Base-by-base conservation (phyloP, 2,113 vertebrate genomes). In the Excalfactoria chinensis region DNA sequence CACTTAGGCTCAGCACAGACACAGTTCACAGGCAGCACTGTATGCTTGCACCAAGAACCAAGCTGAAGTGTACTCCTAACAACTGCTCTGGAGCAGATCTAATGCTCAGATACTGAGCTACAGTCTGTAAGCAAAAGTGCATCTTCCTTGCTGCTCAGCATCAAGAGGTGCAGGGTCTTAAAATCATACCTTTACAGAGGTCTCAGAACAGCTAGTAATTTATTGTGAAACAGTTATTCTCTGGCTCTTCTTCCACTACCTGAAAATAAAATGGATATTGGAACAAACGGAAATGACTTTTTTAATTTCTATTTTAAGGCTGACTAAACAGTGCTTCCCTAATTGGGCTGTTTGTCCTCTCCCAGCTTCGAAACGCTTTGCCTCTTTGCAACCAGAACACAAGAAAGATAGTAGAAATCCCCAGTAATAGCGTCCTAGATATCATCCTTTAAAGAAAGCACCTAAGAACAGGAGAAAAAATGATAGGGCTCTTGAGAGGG, bases 161-260 rank as follows among this genome's bases (percentile, higher is more conserved):
- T 7, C 0, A 1, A 32, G 21, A 64, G 7, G 13, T 37, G 18
- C 34, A 30, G 44, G 77, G 8, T 2, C 30, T 13, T 32, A 10
- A 60, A 60, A 49, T n/a, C 73, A 13, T 40, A 51, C 59, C 62
- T 89, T 58, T 22, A 35, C 10, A 8, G 78, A 60, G 69, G 59
- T 34, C 26, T 20, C 79, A 70, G 41, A 18, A 21, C n/a, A 68
- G 66, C 69, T 46, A 44, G 34, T 53, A 51, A 72, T 68, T 88
- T 73, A 46, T 70, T 75, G 70, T 30, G 43, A 51, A 68, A 44
- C 15, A 89, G 78, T 91, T 64, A 85, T 23, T 66, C 63, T 48
- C 86, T 56, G 40, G 48, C 32, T 81, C 73, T 71, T 88, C 66
- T 68, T 82, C 35, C 18, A 51, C 67, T 70, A 3, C 0, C 41